Conservation (phyloP, 2,113 vertebrate species). For the Toxotes chatareus region DNA sequence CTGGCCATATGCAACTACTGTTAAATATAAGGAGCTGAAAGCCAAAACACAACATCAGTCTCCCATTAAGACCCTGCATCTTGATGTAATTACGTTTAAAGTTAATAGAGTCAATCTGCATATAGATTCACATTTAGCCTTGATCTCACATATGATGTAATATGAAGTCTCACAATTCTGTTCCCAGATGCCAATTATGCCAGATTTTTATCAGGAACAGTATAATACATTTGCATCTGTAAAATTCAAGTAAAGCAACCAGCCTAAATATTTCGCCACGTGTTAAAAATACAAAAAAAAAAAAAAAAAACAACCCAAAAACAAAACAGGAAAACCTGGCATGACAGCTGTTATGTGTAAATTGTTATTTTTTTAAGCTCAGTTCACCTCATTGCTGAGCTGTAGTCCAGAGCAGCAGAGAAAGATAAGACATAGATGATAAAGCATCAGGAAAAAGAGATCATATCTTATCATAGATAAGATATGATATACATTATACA, state of each 20-base stretch:
- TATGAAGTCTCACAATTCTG: neutral
- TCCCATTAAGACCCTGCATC: too few species aligned
- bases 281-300: too few species aligned
- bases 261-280: neutral
- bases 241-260: neutral
- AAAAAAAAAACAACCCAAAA: neutral
- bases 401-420: neutral
- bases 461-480: neutral
- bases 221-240: neutral
- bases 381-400: neutral
- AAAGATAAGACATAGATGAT: slow-evolving; percentile 15
- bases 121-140: neutral
- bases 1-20: too few species aligned
- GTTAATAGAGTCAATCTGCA: too few species aligned
- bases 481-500: neutral
- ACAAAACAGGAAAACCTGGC: neutral
- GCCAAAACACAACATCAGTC: too few species aligned
- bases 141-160: neutral
- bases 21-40: too few species aligned
- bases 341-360: neutral
- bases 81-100: too few species aligned
- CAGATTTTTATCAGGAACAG: neutral
- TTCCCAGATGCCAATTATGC: neutral
- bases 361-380: neutral
- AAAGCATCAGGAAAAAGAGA: slow-evolving; percentile 4